phyloP scores from a whole-genome alignment of 1,140 invertebrate species.

The Apis laboriosa region DNA sequence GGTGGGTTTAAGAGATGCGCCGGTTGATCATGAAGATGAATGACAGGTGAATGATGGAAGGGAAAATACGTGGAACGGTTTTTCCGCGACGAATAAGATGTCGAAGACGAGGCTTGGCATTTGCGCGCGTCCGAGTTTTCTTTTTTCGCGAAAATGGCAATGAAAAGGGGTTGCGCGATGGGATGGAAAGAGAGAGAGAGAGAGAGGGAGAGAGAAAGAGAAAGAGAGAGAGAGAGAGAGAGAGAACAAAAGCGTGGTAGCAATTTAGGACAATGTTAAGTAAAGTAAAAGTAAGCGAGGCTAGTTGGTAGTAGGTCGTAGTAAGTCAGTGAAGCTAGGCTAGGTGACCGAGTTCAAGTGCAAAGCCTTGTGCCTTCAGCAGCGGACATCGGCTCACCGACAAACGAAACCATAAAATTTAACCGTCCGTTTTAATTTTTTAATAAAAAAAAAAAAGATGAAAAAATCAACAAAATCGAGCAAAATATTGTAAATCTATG shows the following conservation, averaged over 20 bases:
- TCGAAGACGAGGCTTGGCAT: conserved; percentile 42
- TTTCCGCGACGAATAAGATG: conserved; percentile 3
- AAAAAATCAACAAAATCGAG: conserved; percentile 69
- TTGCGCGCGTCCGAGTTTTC: conserved; percentile 34
- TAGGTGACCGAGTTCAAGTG: conserved; percentile 82
- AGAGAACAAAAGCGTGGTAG: conserved; percentile 47
- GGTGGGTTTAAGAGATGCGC: background rate
- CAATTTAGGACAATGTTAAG: conserved; percentile 49
- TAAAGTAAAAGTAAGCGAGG: conserved; percentile 58
- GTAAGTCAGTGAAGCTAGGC: conserved; percentile 75
- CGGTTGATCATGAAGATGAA: background rate
- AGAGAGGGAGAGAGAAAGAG: background rate
- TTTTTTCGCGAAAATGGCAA: conserved; percentile 19
- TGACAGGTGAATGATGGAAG: background rate
- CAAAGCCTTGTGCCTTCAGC: conserved; percentile 82
- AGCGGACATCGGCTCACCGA: conserved; percentile 81
- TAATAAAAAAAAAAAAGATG: conserved; percentile 73
- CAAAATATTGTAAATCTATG: conserved; percentile 70
- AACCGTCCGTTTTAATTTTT: conserved; percentile 81
- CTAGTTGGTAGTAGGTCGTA: conserved; percentile 72
- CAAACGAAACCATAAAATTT: conserved; percentile 77
- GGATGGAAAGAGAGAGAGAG: background rate
- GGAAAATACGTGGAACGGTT: background rate
- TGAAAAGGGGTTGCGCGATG: background rate
- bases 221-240: background rate